Base-by-base conservation (phyloP, 2,888 invertebrate genomes). In the Parnassius apollo region DNA sequence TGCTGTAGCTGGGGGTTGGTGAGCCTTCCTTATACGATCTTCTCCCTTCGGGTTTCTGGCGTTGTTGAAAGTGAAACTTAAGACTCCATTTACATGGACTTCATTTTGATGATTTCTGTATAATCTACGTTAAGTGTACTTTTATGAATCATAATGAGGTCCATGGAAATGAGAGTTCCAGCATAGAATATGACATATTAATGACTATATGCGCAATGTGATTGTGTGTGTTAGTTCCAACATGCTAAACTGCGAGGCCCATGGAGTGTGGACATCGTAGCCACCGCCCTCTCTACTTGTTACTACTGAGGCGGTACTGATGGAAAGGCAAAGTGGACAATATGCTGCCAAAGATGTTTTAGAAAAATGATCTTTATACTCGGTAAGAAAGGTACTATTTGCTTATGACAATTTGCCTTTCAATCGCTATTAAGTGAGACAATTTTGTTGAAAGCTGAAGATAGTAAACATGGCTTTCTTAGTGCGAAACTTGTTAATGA, bases 211-310 rank as follows among this genome's bases (percentile, higher is more conserved):
- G 80, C 80, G 82, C 74, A 77, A 81, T 83, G 88, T 87, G 84
- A 82, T 74, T 82, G 88, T 88, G 86, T 86, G 90, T 91, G 91
- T 91, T 91, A 91, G 91, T 90, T 83, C 83, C 78, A 68, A 80
- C 76, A 77, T 75, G 71, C 59, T 61, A 68, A 81, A 83, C 83
- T 18, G 52, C 49, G 44, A 4, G 51, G 42, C 18, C 59, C 54
- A 12, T 54, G 58, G 57, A 42, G 52, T n/a, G 12, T 45, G 57
- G 53, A 44, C 51, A 49, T 10, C 45, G 59, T 51, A 44, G 56
- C 13, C 57, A 58, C 42, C 25, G 51, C 48, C 7, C n/a, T 50
- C 12, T 49, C 59, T 64, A 64, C 57, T 60, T 59, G 63, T 60
- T 64, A 64, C 64, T 56, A 64, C 59, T 56, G 42, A 64, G 55